These are phyloP conservation scores for Chouioia cunea DNA, from an alignment of 2,888 invertebrate species.

Conservation along the genomic window DNA sequence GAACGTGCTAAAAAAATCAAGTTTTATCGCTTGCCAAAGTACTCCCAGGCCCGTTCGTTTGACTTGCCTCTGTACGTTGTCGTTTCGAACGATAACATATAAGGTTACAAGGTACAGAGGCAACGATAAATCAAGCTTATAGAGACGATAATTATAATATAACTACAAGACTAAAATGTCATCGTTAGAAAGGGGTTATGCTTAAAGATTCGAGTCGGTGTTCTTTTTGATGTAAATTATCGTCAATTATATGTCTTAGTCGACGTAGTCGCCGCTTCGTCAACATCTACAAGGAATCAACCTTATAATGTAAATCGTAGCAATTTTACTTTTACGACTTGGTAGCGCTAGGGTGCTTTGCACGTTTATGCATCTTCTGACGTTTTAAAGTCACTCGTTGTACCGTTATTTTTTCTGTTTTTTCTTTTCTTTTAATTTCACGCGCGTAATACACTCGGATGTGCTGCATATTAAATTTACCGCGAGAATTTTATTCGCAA, in stretches of 20 bases:
- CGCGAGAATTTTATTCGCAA: not conserved
- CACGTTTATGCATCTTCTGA: not conserved
- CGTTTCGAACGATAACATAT: no score
- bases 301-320: conserved; percentile 43
- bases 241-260: conserved; percentile 22
- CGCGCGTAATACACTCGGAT: no score
- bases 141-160: conserved; percentile 20
- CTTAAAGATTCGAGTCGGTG: conserved; percentile 15
- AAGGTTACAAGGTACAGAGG: not conserved
- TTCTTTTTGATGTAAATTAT: conserved; percentile 30
- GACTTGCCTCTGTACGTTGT: not conserved
- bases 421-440: no score
- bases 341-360: not conserved
- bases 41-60: not conserved
- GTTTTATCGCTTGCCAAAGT: conserved; percentile 6
- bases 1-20: conserved; percentile 17
- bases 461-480: no score
- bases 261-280: conserved; percentile 11
- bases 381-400: no score
- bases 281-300: conserved; percentile 34
- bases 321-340: conserved; percentile 20
- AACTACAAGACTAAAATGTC: conserved; percentile 13
- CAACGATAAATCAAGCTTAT: conserved; percentile 24
- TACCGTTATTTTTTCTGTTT: no score
- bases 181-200: conserved; percentile 3